These are phyloP conservation scores for Ctenopoma kingsleyae DNA, from an alignment of 2,797 vertebrate species.

Conservation along the genomic window DNA sequence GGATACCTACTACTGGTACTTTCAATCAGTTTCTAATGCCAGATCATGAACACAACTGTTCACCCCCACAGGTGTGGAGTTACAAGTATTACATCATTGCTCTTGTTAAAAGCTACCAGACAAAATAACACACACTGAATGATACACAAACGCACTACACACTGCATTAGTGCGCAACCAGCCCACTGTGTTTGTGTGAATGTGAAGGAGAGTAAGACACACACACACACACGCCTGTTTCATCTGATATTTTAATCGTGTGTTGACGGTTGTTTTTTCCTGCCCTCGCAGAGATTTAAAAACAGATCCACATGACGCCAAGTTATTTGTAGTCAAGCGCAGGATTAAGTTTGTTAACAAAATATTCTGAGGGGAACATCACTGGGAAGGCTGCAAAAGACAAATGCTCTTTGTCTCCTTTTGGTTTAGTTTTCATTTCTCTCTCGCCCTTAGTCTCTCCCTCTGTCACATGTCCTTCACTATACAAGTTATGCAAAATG, in stretches of 20 bases:
- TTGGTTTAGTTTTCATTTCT: slow-evolving; percentile 68
- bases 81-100: slow-evolving; percentile 67
- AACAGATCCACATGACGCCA: slow-evolving; percentile 72
- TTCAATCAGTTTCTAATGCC: slow-evolving; percentile 17
- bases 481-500: slow-evolving; percentile 86
- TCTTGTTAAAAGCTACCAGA: slow-evolving; percentile 53
- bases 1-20: not conserved
- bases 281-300: slow-evolving; percentile 33
- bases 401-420: slow-evolving; percentile 77
- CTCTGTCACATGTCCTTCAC: slow-evolving; percentile 83
- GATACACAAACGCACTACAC: slow-evolving; percentile 38
- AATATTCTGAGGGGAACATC: slow-evolving; percentile 69
- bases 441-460: slow-evolving; percentile 71
- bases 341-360: slow-evolving; percentile 79
- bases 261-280: slow-evolving; percentile 23
- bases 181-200: slow-evolving; percentile 22
- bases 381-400: slow-evolving; percentile 59
- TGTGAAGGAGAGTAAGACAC: not conserved
- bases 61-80: slow-evolving; percentile 56
- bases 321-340: slow-evolving; percentile 60
- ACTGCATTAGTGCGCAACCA: slow-evolving; percentile 26
- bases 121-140: slow-evolving; percentile 33
- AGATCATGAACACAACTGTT: slow-evolving; percentile 31
- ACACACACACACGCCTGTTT: slow-evolving; percentile 15
- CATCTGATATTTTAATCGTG: slow-evolving; percentile 40